Percentiles rank a stretch among this genome's conserved stretches.
These are phyloP conservation scores for Alouatta palliata DNA, from an alignment of 2,113 vertebrate genomes.

Conservation along the genomic window DNA sequence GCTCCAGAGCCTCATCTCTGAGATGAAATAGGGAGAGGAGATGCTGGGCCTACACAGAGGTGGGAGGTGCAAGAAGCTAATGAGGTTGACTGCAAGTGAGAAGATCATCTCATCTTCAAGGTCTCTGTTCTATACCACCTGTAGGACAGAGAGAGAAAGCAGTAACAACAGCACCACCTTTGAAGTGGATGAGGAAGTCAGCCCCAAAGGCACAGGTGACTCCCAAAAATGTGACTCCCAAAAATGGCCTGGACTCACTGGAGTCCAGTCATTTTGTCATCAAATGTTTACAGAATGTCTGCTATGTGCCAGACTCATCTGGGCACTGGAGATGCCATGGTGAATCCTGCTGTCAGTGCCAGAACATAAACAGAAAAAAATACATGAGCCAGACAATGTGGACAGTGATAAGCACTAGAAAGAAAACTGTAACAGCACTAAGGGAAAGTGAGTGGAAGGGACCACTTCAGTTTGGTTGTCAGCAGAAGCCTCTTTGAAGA, in stretches of 20 bases:
- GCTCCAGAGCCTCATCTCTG: not conserved
- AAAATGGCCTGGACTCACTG: not conserved
- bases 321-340: not conserved
- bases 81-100: not conserved
- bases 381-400: not conserved
- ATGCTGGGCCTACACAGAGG: not conserved
- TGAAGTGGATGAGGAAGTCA: conserved; percentile 2
- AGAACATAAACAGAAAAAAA: not conserved
- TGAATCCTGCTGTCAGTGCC: not conserved
- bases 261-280: not conserved
- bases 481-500: not conserved
- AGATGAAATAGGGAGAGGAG: not conserved
- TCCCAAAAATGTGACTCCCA: not conserved
- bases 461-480: not conserved
- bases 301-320: not conserved
- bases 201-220: not conserved
- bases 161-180: not conserved
- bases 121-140: not conserved
- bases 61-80: not conserved
- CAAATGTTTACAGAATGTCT: conserved; percentile 8
- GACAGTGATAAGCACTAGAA: not conserved
- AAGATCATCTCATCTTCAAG: conserved; percentile 11
- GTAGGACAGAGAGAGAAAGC: not conserved
- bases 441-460: not conserved
- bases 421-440: not conserved